Base-by-base conservation (phyloP, 2,888 invertebrate species). In the Ctena decussata region DNA sequence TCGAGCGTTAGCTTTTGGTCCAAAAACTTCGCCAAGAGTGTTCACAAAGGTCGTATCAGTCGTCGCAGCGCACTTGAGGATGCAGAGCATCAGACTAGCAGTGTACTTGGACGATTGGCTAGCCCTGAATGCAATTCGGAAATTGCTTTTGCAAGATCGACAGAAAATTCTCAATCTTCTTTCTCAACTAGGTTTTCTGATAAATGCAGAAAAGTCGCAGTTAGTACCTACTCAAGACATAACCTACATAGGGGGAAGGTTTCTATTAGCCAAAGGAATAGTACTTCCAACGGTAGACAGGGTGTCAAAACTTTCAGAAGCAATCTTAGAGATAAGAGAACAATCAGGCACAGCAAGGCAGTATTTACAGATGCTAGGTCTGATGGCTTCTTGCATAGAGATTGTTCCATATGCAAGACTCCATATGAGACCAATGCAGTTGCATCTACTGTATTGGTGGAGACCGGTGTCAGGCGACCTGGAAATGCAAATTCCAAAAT, bases 91-190 rank as follows among this genome's bases (percentile, higher is more conserved):
- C 5, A 39, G 79, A 46, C 46, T 89, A n/a, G 76, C 74, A 53
- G 83, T 81, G 37, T 87, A 87, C 32, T 60, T 85, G 41, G 89
- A 89, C 84, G 89, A 89, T 72, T 85, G 85, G 83, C 53, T 89
- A 35, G 80, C 41, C 18, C 39, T 71, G 1, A 86, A 82, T 80
- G 41, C 57, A 18, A 12, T 37, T 15, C 69, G 71, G 39, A 0
- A n/a, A 30, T 32, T 21, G 11, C 72, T 89, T 46, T 35, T 77
- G 1, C 30, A 35, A 73, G 82, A 85, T 77, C 80, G 74, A 77
- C 8, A 5, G 80, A 70, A 12, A 70, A 27, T 77, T 30, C 32
- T 85, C 18, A 32, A 77, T 65, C 46, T 86, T 30, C 76, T 86
- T 15, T 60, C 76, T n/a, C 35, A 78, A 39, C 65, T 85, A 70